These are phyloP conservation scores for Lasiurus cinereus DNA, from an alignment of 2,113 vertebrate genomes.

Conservation along the genomic window DNA sequence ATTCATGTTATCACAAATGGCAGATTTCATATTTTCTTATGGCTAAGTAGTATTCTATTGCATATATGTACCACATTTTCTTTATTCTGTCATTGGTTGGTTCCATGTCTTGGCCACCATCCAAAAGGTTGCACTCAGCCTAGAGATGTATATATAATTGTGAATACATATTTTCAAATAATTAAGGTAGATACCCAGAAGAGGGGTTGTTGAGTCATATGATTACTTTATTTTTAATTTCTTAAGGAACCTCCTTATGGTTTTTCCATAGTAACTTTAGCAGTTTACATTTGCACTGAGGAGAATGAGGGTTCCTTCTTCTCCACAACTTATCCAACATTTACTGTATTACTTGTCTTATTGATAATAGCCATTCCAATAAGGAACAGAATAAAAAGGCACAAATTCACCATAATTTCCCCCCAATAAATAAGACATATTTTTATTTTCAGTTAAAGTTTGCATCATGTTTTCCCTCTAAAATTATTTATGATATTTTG, in stretches of 20 bases:
- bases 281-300: background rate
- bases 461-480: background rate
- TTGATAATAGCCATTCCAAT: background rate
- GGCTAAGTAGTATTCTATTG: background rate
- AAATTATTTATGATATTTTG: conserved; percentile 36
- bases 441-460: background rate
- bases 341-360: background rate
- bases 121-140: background rate
- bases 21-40: background rate
- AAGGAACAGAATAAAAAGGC: background rate
- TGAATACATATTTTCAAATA: background rate
- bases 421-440: background rate
- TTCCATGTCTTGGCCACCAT: background rate
- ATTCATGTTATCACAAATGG: background rate
- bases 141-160: background rate
- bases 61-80: background rate
- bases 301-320: background rate
- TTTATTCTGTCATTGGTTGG: background rate
- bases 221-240: background rate
- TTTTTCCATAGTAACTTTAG: background rate
- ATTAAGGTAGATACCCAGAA: background rate
- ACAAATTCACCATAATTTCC: background rate
- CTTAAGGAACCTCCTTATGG: background rate
- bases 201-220: background rate
- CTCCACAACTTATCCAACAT: background rate